These are phyloP conservation scores for Rhinoderma darwinii DNA, from an alignment of 2,113 vertebrate genomes.

Conservation along the genomic window DNA sequence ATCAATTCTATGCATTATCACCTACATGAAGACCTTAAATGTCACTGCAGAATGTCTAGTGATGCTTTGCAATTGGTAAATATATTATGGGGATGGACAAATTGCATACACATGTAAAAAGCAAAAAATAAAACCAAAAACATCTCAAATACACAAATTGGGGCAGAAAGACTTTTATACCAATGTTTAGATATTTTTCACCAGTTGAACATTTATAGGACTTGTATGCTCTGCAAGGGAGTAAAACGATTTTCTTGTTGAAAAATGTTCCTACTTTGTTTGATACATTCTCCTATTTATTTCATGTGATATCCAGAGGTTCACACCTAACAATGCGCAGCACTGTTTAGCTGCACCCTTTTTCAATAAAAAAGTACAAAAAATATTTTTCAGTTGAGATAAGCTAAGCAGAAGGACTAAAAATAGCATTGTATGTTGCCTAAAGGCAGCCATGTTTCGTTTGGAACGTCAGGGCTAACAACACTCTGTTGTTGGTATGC, in stretches of 20 bases:
- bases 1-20: too few species aligned
- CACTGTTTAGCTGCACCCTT: conserved; percentile 15
- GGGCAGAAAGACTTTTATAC: too few species aligned
- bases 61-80: too few species aligned
- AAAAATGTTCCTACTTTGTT: not conserved
- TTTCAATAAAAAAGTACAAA: conserved; percentile 19
- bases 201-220: too few species aligned
- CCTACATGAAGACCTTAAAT: too few species aligned
- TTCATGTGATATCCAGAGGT: conserved; percentile 18
- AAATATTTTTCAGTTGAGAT: conserved; percentile 23
- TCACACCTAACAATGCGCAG: conserved; percentile 13
- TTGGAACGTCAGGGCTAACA: not conserved
- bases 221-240: not conserved
- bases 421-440: not conserved
- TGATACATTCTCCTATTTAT: not conserved
- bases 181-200: too few species aligned
- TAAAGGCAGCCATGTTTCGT: conserved; percentile 19
- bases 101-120: too few species aligned
- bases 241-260: not conserved
- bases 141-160: too few species aligned
- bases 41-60: too few species aligned
- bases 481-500: not conserved
- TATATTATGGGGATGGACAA: too few species aligned
- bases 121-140: too few species aligned
- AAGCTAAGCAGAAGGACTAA: conserved; percentile 15